Evolutionary conservation across 2,797 vertebrate genomes (phyloP), one percentile per base, ranked within the genome.

Genomic region (Antrozous pallidus): DNA sequence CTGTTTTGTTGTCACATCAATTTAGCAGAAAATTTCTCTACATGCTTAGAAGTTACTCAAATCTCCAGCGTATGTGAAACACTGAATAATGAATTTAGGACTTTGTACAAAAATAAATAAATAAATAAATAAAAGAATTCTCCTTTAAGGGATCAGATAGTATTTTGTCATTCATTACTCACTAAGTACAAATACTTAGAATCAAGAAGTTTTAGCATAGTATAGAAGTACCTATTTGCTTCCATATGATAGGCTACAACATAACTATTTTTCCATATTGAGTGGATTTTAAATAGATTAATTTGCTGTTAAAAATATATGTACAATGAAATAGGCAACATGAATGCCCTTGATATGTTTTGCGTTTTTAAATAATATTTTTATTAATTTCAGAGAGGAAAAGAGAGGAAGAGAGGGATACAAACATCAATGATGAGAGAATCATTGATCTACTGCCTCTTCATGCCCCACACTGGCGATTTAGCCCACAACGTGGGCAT

Each of bases 141-240:
- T 91, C 56, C 18, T 80, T 77, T 71, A 65, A 67, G 20, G 38
- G 20, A 79, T 42, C 54, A 6, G 8, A 89, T 58, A 8, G 6
- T 36, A 71, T 92, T 91, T 82, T 82, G 33, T n/a, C 26, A 82
- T 13, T 67, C 0, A 86, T 89, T 90, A 33, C 14, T 95, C 86
- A 81, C 12, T 85, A 88, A 96, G 28, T 71, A 88, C 83, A 78
- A 83, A 63, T 88, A 77, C 16, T 8, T 20, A 36, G 83, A 83
- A 90, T 58, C 17, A 85, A 91, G 17, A 91, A 51, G 51, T 38
- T 80, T 71, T 67, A 58, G 75, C 16, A 47, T 67, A 3, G 6
- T 86, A 49, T 49, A 70, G 11, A 85, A 75, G 38, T 61, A 36
- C 4, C 11, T 56, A 75, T 81, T 63, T 45, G 31, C 38, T 96